phyloP scores from a whole-genome alignment of 2,113 vertebrate species.

The Orientallactaga bullata region DNA sequence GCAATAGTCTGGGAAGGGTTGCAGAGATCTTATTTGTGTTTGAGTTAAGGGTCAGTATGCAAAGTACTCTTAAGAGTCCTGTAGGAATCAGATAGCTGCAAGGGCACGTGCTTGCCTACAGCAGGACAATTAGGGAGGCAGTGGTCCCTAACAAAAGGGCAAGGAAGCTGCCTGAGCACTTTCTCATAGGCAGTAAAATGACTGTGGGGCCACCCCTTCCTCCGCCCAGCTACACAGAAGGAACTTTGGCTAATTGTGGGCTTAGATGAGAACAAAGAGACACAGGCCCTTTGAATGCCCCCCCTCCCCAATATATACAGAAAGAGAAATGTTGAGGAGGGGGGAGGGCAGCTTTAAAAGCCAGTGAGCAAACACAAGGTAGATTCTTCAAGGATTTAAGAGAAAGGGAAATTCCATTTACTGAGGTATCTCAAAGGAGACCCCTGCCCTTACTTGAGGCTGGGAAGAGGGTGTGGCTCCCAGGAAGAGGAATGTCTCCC shows the following conservation, averaged over 20 bases:
- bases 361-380: slow-evolving; percentile 62
- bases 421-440: slow-evolving; percentile 41
- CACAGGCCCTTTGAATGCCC: slow-evolving; percentile 57
- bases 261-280: slow-evolving; percentile 82
- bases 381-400: slow-evolving; percentile 23
- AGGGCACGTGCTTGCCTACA: slow-evolving; percentile 89
- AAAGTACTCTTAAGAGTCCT: slow-evolving; percentile 81
- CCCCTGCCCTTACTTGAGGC: not conserved
- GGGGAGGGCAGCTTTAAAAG: slow-evolving; percentile 60
- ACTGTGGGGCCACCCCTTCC: slow-evolving; percentile 24
- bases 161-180: slow-evolving; percentile 74
- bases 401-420: slow-evolving; percentile 65
- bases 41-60: slow-evolving; percentile 89
- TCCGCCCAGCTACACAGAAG: slow-evolving; percentile 43
- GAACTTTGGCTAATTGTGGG: slow-evolving; percentile 71
- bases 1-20: slow-evolving; percentile 77
- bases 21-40: slow-evolving; percentile 80
- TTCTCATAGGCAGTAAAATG: slow-evolving; percentile 75
- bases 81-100: slow-evolving; percentile 84
- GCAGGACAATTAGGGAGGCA: slow-evolving; percentile 90
- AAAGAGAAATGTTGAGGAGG: slow-evolving; percentile 61
- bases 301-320: not conserved
- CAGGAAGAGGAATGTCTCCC: not conserved
- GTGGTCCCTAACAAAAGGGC: slow-evolving; percentile 81
- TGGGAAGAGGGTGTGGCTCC: not conserved